phyloP scores from a whole-genome alignment of 2,888 invertebrate species.

The Nowickia ferox region DNA sequence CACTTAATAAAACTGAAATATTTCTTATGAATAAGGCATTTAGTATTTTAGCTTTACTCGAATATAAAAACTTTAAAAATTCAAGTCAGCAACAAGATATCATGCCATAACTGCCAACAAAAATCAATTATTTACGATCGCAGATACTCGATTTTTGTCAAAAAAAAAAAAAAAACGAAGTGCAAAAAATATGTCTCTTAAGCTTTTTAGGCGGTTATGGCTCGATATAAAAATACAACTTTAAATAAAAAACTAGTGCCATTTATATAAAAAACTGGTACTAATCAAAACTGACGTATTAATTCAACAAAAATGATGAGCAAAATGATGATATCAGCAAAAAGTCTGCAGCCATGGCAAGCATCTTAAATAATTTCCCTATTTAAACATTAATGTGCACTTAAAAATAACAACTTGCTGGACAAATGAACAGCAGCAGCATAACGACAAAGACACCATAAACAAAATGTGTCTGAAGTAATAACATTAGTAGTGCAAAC shows the following conservation, averaged over 20 bases:
- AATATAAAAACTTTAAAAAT: too few species aligned
- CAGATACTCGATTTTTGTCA: too few species aligned
- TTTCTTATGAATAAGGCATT: too few species aligned
- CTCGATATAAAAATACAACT: too few species aligned
- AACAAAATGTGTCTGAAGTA: slow-evolving; percentile 40
- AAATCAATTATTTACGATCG: too few species aligned
- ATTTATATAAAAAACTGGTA: slow-evolving; percentile 63
- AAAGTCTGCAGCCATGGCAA: slow-evolving; percentile 44
- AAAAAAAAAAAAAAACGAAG: too few species aligned
- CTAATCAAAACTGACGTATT: slow-evolving; percentile 72
- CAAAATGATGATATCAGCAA: slow-evolving; percentile 61
- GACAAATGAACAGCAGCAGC: slow-evolving; percentile 28
- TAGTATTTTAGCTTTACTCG: too few species aligned
- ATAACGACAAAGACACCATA: neutral
- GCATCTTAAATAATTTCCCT: slow-evolving; percentile 46
- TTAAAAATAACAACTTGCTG: slow-evolving; percentile 51
- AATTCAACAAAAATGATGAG: slow-evolving; percentile 51
- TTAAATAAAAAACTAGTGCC: neutral
- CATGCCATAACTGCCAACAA: too few species aligned
- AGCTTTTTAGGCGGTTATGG: too few species aligned
- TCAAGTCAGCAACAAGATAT: too few species aligned
- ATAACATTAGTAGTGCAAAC: slow-evolving; percentile 5
- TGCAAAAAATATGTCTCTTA: too few species aligned
- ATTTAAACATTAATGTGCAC: slow-evolving; percentile 47
- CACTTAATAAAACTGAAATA: too few species aligned